Base-by-base conservation (phyloP, 2,113 vertebrate genomes). In the Neolamprologus fasciatus region DNA sequence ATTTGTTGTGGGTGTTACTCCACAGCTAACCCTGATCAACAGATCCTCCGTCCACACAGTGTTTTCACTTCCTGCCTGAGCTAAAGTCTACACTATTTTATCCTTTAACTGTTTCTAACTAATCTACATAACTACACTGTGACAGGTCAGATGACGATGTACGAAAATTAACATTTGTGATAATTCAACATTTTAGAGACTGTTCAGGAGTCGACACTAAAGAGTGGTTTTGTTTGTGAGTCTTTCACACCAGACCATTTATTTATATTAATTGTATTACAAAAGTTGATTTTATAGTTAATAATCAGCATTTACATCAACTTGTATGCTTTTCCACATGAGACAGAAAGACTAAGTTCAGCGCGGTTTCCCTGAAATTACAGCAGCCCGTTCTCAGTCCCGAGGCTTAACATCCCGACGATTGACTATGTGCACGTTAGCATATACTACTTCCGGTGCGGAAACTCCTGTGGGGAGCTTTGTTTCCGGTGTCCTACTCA, bases 101-200 rank as follows among this genome's bases (percentile, higher is more conserved):
- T 23, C 0, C 0, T 71, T 23, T 42, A 0, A 71, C 12, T 71
- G 37, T 71, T 71, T 71, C 12, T 23, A 71, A 71, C 0, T 23
- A 42, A 42, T 42, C 37, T 71, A 68, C 35, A 42, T 23, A 37
- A 66, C 0, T 71, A 66, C 61, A 21, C 1, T 0, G 33, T 71
- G 21, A 71, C 37, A 71, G 66, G 8, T 23, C n/a, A 71, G 19
- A 42, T 66, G 9, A 63, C 1, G 16, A 61, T 61, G 9, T 35
- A n/a, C 17, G 10, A 35, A 35, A 12, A 35, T 61, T 19, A 61
- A 61, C 57, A 63, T 35, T 63, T 63, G 31, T 63, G 17, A 35
- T 35, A 66, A 1, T 5, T 37, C 61, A 66, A 21, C 33, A 37
- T 17, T 26, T 73, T 73, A 42, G n/a, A 45, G 21, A 16, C 21